Evolutionary conservation across 1,140 invertebrate species (phyloP), one percentile per base, ranked within the genome.

Genomic region (Drosophila auraria): DNA sequence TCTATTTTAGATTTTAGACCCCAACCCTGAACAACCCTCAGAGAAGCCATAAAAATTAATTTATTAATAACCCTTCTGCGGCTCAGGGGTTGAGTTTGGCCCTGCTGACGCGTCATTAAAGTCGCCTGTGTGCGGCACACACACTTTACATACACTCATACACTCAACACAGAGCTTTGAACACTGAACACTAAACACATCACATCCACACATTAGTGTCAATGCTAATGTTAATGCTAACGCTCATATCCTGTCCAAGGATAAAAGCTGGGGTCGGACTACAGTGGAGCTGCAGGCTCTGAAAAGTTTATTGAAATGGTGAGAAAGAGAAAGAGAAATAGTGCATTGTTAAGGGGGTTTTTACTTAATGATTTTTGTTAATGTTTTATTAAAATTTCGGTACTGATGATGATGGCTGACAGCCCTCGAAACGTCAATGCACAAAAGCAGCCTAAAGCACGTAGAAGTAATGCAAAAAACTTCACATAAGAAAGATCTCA

Each of bases 51-150:
- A 61, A 66, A 84, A 82, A 87, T 87, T 83, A 87, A 87, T 87
- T 87, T 83, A 87, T 87, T 83, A 83, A 87, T 87, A 87, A 87
- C 80, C 83, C 80, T 83, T 87, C 42, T 82, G 76, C 51, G 71
- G 65, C 49, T 49, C 23, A 23, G 33, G 58, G 65, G 49, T 25
- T 58, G 56, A 58, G 23, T 25, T 58, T n/a, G 36, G 20, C 44
- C 30, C 44, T 66, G 68, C 68, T 56, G 64, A 71, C 50, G 40
- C 49, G 77, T 75, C 83, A 83, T 83, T 83, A 87, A 87, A 75
- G 83, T 69, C 65, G 83, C 60, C 80, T 82, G 83, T 69, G 79
- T 82, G 83, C 63, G 76, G 59, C 64, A 30, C 61, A 54, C 23
- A 44, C 30, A 68, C 30, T 9, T n/a, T 3, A 14, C 20, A 14